Evolutionary conservation across 2,113 vertebrate species (phyloP).

Genomic region (Ardeotis arabs): DNA sequence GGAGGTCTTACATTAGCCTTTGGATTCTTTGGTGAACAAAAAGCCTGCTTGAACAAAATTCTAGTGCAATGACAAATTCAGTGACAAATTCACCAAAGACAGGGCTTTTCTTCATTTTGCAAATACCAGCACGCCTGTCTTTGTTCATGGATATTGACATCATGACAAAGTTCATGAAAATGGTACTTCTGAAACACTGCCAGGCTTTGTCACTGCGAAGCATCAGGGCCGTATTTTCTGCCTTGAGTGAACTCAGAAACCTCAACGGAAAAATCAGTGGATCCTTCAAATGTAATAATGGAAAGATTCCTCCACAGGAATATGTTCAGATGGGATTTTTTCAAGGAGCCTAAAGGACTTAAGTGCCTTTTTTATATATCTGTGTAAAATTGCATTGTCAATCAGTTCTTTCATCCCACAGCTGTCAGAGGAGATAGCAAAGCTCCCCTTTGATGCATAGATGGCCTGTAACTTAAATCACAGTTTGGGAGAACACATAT

Average conservation of each 20-base stretch:
- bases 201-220: not conserved
- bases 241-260: not conserved
- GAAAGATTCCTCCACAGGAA: not conserved
- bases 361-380: not conserved
- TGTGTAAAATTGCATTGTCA: not conserved
- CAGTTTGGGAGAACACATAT: not conserved
- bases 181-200: not conserved
- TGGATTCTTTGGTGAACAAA: not conserved
- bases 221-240: not conserved
- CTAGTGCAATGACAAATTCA: not conserved
- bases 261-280: not conserved
- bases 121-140: not conserved
- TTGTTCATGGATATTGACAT: not conserved
- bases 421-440: not conserved
- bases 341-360: not conserved
- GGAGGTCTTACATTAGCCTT: not conserved
- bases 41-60: not conserved
- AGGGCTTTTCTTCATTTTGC: not conserved
- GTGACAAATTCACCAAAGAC: not conserved
- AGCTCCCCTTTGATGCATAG: not conserved
- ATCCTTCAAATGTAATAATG: not conserved
- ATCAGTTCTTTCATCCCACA: not conserved
- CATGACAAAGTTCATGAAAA: not conserved
- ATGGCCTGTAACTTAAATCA: not conserved
- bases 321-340: constrained; percentile 9